Conservation (phyloP, 2,113 vertebrate species). For the Echinops telfairi region DNA sequence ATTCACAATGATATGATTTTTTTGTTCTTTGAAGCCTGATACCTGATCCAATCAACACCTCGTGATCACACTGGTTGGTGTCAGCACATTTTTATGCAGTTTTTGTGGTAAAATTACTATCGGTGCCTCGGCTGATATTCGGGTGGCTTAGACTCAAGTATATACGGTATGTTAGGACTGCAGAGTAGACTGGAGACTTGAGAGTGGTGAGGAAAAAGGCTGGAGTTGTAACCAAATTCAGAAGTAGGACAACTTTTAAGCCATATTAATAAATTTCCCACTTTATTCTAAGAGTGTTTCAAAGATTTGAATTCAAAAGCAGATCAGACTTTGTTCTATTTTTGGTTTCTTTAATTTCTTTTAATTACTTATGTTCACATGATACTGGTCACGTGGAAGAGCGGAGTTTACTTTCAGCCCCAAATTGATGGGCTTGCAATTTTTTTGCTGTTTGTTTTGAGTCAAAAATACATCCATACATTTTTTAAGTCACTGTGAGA, state of each 20-base stretch:
- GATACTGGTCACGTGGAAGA: neutral
- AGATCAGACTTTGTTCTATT: neutral
- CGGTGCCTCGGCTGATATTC: no score
- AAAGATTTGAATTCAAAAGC: slow-evolving; percentile 22
- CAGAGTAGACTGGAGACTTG: neutral
- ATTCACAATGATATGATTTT: no score
- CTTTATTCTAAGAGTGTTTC: slow-evolving; percentile 24
- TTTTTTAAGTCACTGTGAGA: neutral
- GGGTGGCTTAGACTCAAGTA: no score
- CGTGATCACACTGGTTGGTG: no score
- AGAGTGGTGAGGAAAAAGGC: neutral
- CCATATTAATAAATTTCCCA: neutral
- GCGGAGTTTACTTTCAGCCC: neutral
- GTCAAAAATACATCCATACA: neutral
- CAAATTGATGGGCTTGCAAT: neutral
- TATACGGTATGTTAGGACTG: neutral
- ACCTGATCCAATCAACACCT: no score
- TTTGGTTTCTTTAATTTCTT: neutral
- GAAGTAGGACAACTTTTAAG: neutral
- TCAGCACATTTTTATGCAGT: no score
- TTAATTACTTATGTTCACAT: neutral
- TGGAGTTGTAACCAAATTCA: neutral
- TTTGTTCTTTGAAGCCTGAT: no score
- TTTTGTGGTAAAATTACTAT: no score
- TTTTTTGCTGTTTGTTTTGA: neutral